Conservation (phyloP, 2,113 vertebrate genomes). For the Hypocryptadius cinnamomeus region DNA sequence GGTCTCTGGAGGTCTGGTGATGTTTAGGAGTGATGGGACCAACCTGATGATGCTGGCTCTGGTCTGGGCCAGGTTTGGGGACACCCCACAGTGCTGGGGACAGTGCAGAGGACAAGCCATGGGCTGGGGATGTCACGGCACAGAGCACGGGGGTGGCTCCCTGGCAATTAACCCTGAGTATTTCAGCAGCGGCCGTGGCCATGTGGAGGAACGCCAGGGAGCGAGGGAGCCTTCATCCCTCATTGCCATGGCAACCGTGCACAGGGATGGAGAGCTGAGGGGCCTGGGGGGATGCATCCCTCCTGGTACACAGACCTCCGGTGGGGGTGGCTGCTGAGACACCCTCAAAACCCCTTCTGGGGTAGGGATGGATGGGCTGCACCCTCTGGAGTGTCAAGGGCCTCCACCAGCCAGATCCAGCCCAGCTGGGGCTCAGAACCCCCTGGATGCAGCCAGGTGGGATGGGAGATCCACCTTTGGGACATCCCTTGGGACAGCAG, state of each 20-base stretch:
- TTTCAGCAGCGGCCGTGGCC: not conserved
- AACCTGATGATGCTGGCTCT: not conserved
- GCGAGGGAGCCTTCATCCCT: not conserved
- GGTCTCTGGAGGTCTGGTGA: not conserved
- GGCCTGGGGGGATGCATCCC: not conserved
- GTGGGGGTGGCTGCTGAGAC: not conserved
- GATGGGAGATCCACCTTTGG: not conserved
- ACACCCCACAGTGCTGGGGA: not conserved
- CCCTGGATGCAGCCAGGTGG: not conserved
- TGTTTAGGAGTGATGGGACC: not conserved
- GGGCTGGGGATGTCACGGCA: accelerated
- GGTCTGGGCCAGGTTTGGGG: not conserved
- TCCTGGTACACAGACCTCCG: accelerated
- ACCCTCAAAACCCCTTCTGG: not conserved
- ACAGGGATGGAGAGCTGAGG: not conserved
- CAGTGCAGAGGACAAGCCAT: accelerated
- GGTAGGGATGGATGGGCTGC: not conserved
- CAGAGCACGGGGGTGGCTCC: not conserved
- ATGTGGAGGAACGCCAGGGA: not conserved
- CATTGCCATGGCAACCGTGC: constrained; percentile 26
- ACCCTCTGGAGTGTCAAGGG: not conserved
- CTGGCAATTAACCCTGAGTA: not conserved
- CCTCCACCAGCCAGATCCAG: too few relatives aligned
- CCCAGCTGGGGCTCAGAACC: accelerated
- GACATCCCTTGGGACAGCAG: not conserved